These are phyloP conservation scores for Megalops atlanticus DNA, from an alignment of 2,113 vertebrate species.

Conservation along the genomic window DNA sequence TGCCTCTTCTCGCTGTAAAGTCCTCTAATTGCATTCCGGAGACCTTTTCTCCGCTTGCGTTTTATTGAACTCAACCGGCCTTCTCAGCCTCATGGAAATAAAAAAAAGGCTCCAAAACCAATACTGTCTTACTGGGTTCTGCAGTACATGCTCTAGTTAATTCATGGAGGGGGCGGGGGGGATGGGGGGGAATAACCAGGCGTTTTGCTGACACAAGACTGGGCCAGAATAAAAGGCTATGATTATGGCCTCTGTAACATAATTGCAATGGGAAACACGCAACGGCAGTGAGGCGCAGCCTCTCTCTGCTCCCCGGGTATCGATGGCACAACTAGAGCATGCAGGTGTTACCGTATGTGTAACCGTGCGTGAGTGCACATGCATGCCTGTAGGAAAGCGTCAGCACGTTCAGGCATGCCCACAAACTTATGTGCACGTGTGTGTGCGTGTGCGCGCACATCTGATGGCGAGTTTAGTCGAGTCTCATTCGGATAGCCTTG, in stretches of 20 bases:
- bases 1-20: neutral
- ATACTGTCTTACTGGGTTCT: neutral
- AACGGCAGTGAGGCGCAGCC: neutral
- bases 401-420: too few species aligned
- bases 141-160: neutral
- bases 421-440: too few species aligned
- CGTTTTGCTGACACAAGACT: neutral
- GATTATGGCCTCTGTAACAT: neutral
- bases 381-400: too few species aligned
- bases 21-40: slow-evolving; percentile 10
- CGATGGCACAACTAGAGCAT: neutral
- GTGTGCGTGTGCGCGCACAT: neutral
- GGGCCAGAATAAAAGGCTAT: neutral
- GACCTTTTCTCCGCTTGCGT: neutral
- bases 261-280: neutral
- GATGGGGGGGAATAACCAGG: neutral
- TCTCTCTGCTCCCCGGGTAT: neutral
- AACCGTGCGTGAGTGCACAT: neutral
- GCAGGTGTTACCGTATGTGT: neutral
- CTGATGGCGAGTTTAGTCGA: too few species aligned
- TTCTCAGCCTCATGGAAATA: neutral
- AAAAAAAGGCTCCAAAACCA: neutral
- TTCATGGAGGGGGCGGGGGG: neutral
- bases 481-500: neutral
- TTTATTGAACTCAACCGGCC: neutral